phyloP scores from a whole-genome alignment of 1,140 invertebrate species.

The Portunus trituberculatus region DNA sequence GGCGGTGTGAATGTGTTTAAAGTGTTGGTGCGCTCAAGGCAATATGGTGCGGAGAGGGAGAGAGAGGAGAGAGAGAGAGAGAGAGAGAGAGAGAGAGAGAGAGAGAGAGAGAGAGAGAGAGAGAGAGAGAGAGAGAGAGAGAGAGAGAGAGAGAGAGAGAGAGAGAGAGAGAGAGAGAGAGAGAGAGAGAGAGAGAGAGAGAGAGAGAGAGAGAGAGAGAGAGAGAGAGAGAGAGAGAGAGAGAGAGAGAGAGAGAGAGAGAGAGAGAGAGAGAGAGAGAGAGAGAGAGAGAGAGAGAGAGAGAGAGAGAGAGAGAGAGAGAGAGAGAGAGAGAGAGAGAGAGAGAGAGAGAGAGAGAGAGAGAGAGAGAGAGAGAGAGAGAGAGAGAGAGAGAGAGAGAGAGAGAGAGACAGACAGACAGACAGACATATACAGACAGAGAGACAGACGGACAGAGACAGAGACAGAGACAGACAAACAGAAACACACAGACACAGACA shows the following conservation, averaged over 20 bases:
- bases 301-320: not conserved
- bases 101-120: not conserved
- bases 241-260: not conserved
- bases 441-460: not conserved
- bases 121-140: not conserved
- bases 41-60: not conserved
- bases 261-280: too few relatives aligned
- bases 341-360: not conserved
- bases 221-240: not conserved
- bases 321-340: not conserved
- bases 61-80: not conserved
- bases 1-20: too few relatives aligned
- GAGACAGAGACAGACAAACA: not conserved
- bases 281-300: too few relatives aligned
- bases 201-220: not conserved
- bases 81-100: not conserved
- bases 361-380: not conserved
- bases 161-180: not conserved
- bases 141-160: not conserved
- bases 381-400: not conserved
- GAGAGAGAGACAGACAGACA: not conserved
- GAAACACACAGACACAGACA: not conserved
- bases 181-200: slow-evolving; percentile 8
- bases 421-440: not conserved
- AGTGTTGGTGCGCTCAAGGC: too few relatives aligned